Evolutionary conservation across 1,140 invertebrate species (phyloP).

Genomic region (Zeugodacus cucurbitae): DNA sequence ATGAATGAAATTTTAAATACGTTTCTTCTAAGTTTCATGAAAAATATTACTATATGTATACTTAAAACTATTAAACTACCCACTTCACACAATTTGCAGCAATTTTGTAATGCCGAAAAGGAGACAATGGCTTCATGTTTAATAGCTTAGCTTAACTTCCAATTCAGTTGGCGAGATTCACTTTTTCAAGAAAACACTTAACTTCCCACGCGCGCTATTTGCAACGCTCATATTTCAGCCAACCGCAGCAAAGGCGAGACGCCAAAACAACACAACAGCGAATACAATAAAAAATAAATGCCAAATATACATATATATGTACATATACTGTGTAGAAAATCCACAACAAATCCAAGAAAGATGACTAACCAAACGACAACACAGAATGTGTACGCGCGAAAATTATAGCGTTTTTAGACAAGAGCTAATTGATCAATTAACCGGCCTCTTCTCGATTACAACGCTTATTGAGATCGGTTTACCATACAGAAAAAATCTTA

Average conservation of each 20-base stretch:
- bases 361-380: not conserved
- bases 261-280: not conserved
- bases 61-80: not conserved
- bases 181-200: not conserved
- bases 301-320: too few species aligned
- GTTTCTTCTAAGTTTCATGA: too few species aligned
- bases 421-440: too few species aligned
- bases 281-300: not conserved
- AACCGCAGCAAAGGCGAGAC: not conserved
- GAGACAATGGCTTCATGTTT: not conserved
- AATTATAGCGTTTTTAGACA: too few species aligned
- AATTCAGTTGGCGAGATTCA: not conserved
- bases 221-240: not conserved
- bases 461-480: too few species aligned
- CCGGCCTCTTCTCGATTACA: too few species aligned
- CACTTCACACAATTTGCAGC: not conserved
- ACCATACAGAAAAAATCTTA: too few species aligned
- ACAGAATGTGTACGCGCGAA: not conserved
- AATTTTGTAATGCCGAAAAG: not conserved
- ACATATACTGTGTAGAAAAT: too few species aligned
- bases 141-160: slow-evolving; percentile 22
- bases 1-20: too few species aligned
- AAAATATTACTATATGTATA: too few species aligned
- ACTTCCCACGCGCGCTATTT: not conserved
- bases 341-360: not conserved